Evolutionary conservation across 2,797 vertebrate genomes (phyloP), one percentile per base, ranked within the genome.

Genomic region (Odontamblyopus rebecca): DNA sequence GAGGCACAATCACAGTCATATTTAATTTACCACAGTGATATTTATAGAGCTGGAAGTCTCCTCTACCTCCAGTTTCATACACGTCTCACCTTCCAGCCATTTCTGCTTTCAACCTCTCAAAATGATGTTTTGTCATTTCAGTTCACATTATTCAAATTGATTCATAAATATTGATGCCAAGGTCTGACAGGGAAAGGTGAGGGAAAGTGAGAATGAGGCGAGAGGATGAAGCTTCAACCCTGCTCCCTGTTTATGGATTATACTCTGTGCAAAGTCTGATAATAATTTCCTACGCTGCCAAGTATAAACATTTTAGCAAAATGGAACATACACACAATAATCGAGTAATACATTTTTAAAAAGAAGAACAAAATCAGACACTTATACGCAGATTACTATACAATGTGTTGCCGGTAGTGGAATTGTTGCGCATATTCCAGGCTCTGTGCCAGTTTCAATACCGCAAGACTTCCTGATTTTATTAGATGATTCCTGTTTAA

Each of bases 131-230:
- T 89, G 82, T 88, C 87, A 88, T 87, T 89, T 83, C 73, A 79
- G 80, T 87, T 87, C 85, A 75, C 80, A 90, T 90, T 89, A 91
- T 92, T 91, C 86, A 92, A 90, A 92, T 87, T 29, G 35, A 29
- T 41, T 84, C 81, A 92, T 91, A 89, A 83, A 92, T 92, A 92
- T 92, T 81, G 82, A 92, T 91, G 76, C 30, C 0, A 11, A 68
- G 77, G 73, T 83, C 73, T 69, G 71, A 76, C 71, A 87, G 76
- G 71, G 81, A 71, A 71, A 75, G 76, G 59, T 74, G 70, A 68
- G 51, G 72, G 57, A 54, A 38, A 56, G 57, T 74, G 76, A 76
- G 74, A 81, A 78, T 77, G 77, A 85, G 81, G 41, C 23, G 5
- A 63, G 35, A 63, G 35, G 32, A 63, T 41, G 61, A 38, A 11